Evolutionary conservation across 1,140 invertebrate genomes (phyloP).

Genomic region (Heliconius nattereri): DNA sequence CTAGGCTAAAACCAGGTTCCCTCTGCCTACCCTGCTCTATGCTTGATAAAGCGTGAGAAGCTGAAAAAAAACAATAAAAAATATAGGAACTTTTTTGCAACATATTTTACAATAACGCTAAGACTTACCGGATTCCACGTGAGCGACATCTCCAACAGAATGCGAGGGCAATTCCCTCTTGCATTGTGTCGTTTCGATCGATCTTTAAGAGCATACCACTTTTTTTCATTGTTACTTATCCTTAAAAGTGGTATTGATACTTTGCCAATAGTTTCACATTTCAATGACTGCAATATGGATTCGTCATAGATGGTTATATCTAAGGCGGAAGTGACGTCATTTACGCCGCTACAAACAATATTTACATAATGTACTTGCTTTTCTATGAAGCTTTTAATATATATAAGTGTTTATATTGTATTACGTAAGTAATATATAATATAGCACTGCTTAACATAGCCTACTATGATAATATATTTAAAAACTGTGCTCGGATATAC

Average conservation of each 20-base stretch:
- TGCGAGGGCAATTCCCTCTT: conserved; percentile 72
- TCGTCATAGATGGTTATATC: conserved; percentile 68
- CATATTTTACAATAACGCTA: background rate
- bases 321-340: conserved; percentile 69
- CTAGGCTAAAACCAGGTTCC: no score
- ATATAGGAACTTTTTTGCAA: conserved; percentile 23
- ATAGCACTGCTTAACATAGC: background rate
- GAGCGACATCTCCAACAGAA: conserved; percentile 76
- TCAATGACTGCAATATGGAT: conserved; percentile 77
- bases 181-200: conserved; percentile 57
- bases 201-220: conserved; percentile 71
- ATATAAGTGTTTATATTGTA: background rate
- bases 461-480: background rate
- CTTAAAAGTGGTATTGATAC: conserved; percentile 68
- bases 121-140: conserved; percentile 71
- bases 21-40: no score
- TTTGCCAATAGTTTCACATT: conserved; percentile 78
- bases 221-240: conserved; percentile 71
- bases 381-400: background rate
- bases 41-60: no score
- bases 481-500: background rate
- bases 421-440: background rate
- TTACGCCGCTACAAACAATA: conserved; percentile 55
- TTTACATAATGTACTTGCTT: background rate
- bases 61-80: conserved; percentile 5